Base-by-base conservation (phyloP, 2,888 invertebrate genomes). In the Limnephilus auricula region DNA sequence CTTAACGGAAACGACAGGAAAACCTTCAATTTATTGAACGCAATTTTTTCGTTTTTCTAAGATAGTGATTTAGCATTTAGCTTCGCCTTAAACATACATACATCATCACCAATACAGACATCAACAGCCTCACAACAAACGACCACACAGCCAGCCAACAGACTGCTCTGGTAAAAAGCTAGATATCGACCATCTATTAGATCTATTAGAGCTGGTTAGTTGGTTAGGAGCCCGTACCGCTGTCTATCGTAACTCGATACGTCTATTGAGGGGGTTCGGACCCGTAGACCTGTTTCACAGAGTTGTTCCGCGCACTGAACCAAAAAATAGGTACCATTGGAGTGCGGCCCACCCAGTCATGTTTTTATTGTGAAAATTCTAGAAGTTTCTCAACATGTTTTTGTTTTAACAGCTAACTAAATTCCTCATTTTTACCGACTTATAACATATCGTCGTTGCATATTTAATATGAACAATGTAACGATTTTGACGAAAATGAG, bases 221-320 rank as follows among this genome's bases (percentile, higher is more conserved):
- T 45, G 15, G 65, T 65, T 65, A 65, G 65, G 25, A 50, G 86
- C 18, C 86, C 65, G 65, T n/a, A 65, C 25, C 65, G 65, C 65
- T 65, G 25, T 65, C n/a, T n/a, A 65, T 5, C 15, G 87, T 78
- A 78, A 88, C 34, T 18, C 34, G 87, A 88, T 88, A 88, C 78
- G n/a, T 2, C 65, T 65, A 2, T 89, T 12, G 89, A 31, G 40
- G 45, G 79, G 65, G 89, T 91, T 84, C 79, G 79, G 89, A 40
- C 31, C 82, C 88, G 80, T 80, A 82, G 88, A 82, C 86, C 87
- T 83, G 88, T 91, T 91, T 91, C 91, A 91, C 88, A 83, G 91
- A 82, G 83, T 78, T 88, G 87, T 79, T 34, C 65, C 65, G 65
- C 65, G 65, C 65, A 65, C 65, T 65, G 65, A 18, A 40, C 78